Evolutionary conservation across 2,797 vertebrate genomes (phyloP), one percentile per base, ranked within the genome.

Genomic region (Triplophysa bombifrons): DNA sequence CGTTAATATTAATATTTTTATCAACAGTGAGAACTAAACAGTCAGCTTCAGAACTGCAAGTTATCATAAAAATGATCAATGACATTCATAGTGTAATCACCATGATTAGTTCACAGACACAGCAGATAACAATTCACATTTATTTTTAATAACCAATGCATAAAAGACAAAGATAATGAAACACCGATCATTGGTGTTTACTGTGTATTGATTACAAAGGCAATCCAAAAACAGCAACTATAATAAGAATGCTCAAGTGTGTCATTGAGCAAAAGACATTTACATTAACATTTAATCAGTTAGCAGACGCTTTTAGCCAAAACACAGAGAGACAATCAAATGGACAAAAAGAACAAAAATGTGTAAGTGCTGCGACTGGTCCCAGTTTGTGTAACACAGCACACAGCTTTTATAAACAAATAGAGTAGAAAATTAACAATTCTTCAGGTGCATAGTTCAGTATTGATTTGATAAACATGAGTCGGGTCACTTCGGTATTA

Each of bases 1-100:
- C 70, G 78, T 67, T 44, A 84, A 79, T 86, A 82, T 78, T 79
- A n/a, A n/a, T n/a, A n/a, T n/a, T n/a, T n/a, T 73, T n/a, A 27
- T 69, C 30, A 64, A 69, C 66, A 72, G 48, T 20, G 7, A 80
- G 73, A 80, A 74, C 74, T 74, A 66, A 80, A 66, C 64, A 17
- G 13, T 51, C 69, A 60, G 46, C 19, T 34, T 10, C 76, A 73
- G 44, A 73, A 66, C 60, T 58, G 63, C 44, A 60, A 12, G 6
- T 25, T 58, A 70, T 48, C 66, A 38, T 14, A 73, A 68, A 81
- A 77, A 50, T 46, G 11, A 64, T 34, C 46, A 72, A 30, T 72
- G 22, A 13, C 16, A 3, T 66, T 67, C 13, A 48, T 48, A 67
- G 9, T 30, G 46, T 75, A 70, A 61, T 75, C 56, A 72, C 38